phyloP scores from a whole-genome alignment of 2,888 invertebrate species.

The Lottia scabra region DNA sequence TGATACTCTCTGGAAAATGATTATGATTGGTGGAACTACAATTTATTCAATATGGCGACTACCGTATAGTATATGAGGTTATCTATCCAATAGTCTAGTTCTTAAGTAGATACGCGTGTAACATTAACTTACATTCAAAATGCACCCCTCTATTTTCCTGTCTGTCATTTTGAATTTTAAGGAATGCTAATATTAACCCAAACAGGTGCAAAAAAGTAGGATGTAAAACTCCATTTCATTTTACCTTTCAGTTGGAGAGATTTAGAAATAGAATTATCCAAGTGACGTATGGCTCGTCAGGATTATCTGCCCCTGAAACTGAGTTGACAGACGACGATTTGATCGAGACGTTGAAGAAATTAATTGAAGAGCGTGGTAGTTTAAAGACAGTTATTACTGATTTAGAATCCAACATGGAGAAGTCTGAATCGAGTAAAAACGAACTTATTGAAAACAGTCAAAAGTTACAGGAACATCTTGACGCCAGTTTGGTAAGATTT shows the following conservation, averaged over 20 bases:
- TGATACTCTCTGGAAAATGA: too few relatives aligned
- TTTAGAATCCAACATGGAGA: constrained; percentile 51
- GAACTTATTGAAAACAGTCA: constrained; percentile 49
- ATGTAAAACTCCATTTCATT: too few relatives aligned
- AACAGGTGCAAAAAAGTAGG: too few relatives aligned
- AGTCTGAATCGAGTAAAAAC: constrained; percentile 45
- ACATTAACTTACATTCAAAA: too few relatives aligned
- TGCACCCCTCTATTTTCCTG: too few relatives aligned
- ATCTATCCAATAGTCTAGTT: too few relatives aligned
- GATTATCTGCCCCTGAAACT: constrained; percentile 59
- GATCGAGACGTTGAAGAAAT: constrained; percentile 58
- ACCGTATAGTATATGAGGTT: too few relatives aligned
- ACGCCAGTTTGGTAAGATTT: constrained; percentile 32
- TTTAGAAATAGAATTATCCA: constrained; percentile 65
- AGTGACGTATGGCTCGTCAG: constrained; percentile 64
- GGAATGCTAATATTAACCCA: too few relatives aligned
- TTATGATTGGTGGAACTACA: too few relatives aligned
- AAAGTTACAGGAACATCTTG: constrained; percentile 55
- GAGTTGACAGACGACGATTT: constrained; percentile 64
- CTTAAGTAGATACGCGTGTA: too few relatives aligned
- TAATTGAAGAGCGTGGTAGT: constrained; percentile 59
- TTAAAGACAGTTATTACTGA: constrained; percentile 52
- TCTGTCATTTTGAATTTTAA: too few relatives aligned
- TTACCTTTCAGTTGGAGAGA: constrained; percentile 58
- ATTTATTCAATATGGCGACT: too few relatives aligned